Base-by-base conservation (phyloP, 2,797 vertebrate genomes). In the Eulemur coronatus region DNA sequence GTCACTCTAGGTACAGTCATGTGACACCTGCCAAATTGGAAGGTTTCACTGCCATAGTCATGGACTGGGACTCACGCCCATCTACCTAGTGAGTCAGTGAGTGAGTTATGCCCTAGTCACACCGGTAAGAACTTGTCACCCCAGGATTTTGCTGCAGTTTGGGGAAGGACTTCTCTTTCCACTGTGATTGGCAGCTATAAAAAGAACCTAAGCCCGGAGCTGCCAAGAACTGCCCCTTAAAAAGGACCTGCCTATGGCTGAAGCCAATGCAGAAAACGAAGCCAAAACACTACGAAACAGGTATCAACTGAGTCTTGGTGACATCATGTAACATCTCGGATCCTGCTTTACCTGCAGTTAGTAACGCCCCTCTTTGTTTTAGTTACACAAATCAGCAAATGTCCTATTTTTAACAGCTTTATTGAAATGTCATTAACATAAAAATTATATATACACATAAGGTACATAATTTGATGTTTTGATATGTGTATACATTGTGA, bases 1-100 rank as follows among this genome's bases (percentile, higher is more conserved):
- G 41, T 17, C 65, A 28, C 11, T 5, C 20, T 30, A 69, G 61
- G n/a, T 10, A n/a, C 0, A n/a, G 35, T 50, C 43, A 20, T 0
- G 0, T 78, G 17, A 72, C 5, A 5, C 41, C 57, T 18, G 52
- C 35, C 50, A 73, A 55, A n/a, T 20, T 70, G 35, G 24, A 57
- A 76, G 55, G 9, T 28, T 48, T 22, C 17, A 4, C 11, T 10
- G 41, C 22, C 5, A 6, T 0, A 0, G 20, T 61, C 78, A 0
- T 30, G 52, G 43, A 35, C 20, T 15, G 61, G 13, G 4, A 9
- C 17, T 91, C 61, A 7, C 0, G 17, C 6, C 15, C 26, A 13
- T 82, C 18, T 24, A 28, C 10, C 70, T 52, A 82, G 48, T 26
- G 43, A 90, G 28, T n/a, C 18, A 5, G 78, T 43, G 30, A 35